A percentile compares a stretch with the other conserved stretches of the same genome.
Conservation (phyloP, 1,140 invertebrate genomes). For the Zaprionus vittiger region DNA sequence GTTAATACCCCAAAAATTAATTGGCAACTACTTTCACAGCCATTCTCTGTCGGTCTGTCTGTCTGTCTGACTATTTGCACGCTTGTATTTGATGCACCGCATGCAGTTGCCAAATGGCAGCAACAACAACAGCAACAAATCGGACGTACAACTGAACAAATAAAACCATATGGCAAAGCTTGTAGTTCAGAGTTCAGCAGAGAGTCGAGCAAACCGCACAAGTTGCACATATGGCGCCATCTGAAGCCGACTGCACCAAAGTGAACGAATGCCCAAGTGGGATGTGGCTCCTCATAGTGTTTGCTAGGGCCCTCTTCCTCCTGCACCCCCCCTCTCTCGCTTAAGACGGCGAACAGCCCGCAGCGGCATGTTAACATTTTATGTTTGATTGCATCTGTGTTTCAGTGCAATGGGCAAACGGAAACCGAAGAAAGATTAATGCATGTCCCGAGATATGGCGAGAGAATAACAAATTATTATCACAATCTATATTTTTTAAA, state of each 20-base stretch:
- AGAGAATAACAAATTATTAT: slow-evolving; percentile 25
- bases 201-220: slow-evolving; percentile 31
- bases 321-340: not conserved
- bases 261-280: slow-evolving; percentile 45
- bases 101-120: slow-evolving; percentile 21
- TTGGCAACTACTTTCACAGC: slow-evolving; percentile 19
- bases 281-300: slow-evolving; percentile 3
- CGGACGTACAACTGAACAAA: slow-evolving; percentile 24
- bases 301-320: not conserved
- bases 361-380: slow-evolving; percentile 45
- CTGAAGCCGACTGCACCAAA: slow-evolving; percentile 34
- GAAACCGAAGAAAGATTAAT: slow-evolving; percentile 26
- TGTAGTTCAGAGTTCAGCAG: slow-evolving; percentile 46
- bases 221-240: slow-evolving; percentile 45
- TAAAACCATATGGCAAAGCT: slow-evolving; percentile 40
- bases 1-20: slow-evolving; percentile 21
- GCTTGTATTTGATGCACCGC: not conserved
- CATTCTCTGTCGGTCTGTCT: not conserved
- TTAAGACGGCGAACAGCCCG: slow-evolving; percentile 1
- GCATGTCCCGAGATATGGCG: not conserved
- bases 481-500: slow-evolving; percentile 23
- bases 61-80: not conserved
- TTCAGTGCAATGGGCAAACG: slow-evolving; percentile 4
- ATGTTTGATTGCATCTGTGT: slow-evolving; percentile 49
- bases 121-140: slow-evolving; percentile 14